These are phyloP conservation scores for Cheirogaleus medius DNA, from an alignment of 2,113 vertebrate genomes.

Conservation along the genomic window DNA sequence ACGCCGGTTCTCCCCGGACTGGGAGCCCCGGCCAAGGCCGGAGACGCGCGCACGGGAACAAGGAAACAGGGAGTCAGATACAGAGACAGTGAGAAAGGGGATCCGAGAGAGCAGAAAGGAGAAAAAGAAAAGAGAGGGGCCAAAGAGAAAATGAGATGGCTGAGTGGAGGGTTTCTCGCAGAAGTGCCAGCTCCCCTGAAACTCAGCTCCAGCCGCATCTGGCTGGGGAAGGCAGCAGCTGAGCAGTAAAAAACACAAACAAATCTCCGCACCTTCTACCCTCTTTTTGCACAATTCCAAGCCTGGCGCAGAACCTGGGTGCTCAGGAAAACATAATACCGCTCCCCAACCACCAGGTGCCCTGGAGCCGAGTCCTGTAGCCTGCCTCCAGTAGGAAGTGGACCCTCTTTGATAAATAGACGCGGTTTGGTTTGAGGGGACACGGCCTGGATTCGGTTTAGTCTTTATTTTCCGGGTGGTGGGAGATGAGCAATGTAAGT, in stretches of 20 bases:
- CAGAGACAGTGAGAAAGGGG: not conserved
- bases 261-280: conserved; percentile 45
- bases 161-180: conserved; percentile 67
- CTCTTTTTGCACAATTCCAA: conserved; percentile 24
- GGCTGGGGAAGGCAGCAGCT: not conserved
- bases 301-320: not conserved
- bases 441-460: not conserved
- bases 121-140: not conserved
- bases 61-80: not conserved
- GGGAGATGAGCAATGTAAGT: not conserved
- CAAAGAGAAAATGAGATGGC: not conserved
- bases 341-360: not conserved
- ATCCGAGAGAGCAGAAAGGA: conserved; percentile 33
- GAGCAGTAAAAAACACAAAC: conserved; percentile 46
- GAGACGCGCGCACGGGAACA: not conserved
- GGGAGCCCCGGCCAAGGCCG: not conserved
- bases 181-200: conserved; percentile 83
- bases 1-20: not conserved
- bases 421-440: conserved; percentile 10
- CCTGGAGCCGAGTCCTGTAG: not conserved
- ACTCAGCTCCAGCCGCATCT: conserved; percentile 85
- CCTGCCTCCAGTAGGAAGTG: not conserved
- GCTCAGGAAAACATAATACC: not conserved
- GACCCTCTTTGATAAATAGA: conserved; percentile 24
- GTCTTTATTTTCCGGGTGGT: not conserved